Evolutionary conservation across 2,888 invertebrate genomes (phyloP), one percentile per base, ranked within the genome.

Genomic region (Caenorhabditis sp.): DNA sequence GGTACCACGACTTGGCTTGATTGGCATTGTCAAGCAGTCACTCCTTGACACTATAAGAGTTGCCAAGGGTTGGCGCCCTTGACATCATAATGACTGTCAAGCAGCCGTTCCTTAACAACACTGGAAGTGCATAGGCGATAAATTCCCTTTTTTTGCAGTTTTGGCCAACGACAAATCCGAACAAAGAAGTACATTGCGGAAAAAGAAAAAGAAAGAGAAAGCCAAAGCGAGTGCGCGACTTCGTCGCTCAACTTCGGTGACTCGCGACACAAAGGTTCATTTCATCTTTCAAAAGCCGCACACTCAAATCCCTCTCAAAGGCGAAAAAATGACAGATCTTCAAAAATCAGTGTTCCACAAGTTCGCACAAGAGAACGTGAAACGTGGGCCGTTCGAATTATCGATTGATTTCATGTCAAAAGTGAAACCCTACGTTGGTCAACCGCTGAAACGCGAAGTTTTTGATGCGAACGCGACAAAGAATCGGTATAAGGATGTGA

Each of bases 401-500:
- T 65, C 69, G 2, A 17, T 27, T 1, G 73, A 69, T 52, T 69
- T 73, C 23, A 38, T 66, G 60, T 36, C 52, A 20, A 65, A 73
- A 53, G 60, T 74, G 12, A 69, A 68, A 56, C 59, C 74, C 5
- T 74, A 70, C 43, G 54, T 67, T 1, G 70, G 70, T 3, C 50
- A 49, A n/a, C 67, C 67, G 20, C 36, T 74, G 61, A 64, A 70
- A 27, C 38, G 74, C n/a, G 69, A 75, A 27, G 43, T 67, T 1
- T 75, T 75, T 27, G 70, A 75, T 21, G 14, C 64, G 57, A 67
- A 75, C 52, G 58, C 65, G 23, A 60, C 67, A 1, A 75, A 75
- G 21, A 75, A 75, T 57, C 75, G 75, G 0, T 75, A 75, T 25
- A 75, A 75, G 68, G 75, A 75, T 53, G 70, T 75, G 4, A 31